Conservation (phyloP, 2,113 vertebrate genomes). For the Cebidichthys violaceus region DNA sequence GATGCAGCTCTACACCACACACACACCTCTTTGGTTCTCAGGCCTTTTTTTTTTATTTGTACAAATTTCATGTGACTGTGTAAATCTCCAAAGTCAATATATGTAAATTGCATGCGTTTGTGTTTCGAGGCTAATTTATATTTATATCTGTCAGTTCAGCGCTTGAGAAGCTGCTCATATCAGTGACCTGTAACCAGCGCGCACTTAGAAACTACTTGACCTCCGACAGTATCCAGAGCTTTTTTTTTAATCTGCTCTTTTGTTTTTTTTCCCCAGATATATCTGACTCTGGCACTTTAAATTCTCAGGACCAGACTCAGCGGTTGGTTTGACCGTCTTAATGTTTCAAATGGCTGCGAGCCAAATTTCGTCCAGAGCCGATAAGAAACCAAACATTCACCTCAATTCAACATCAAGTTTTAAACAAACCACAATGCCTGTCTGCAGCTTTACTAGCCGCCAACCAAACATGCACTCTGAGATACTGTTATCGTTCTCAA, state of each 20-base stretch:
- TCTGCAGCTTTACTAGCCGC: slow-evolving; percentile 7
- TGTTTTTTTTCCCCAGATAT: slow-evolving; percentile 6
- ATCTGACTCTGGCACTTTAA: slow-evolving; percentile 12
- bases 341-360: neutral
- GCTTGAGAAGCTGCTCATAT: neutral
- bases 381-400: neutral
- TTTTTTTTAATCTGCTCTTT: slow-evolving; percentile 2
- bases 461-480: neutral
- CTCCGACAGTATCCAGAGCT: neutral
- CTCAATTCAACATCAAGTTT: neutral
- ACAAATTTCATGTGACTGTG: neutral
- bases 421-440: neutral
- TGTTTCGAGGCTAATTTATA: neutral
- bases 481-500: neutral
- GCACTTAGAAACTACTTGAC: neutral
- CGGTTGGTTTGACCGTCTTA: slow-evolving; percentile 5
- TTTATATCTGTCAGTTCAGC: neutral
- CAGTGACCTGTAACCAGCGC: neutral
- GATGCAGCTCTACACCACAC: neutral
- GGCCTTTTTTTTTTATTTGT: neutral
- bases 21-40: slow-evolving; percentile 1
- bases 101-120: neutral
- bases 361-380: slow-evolving; percentile 13
- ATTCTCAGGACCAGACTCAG: slow-evolving; percentile 15
- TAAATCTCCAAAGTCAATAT: neutral